These are phyloP conservation scores for Aleiodes testaceus DNA, from an alignment of 2,888 invertebrate genomes.

Conservation along the genomic window DNA sequence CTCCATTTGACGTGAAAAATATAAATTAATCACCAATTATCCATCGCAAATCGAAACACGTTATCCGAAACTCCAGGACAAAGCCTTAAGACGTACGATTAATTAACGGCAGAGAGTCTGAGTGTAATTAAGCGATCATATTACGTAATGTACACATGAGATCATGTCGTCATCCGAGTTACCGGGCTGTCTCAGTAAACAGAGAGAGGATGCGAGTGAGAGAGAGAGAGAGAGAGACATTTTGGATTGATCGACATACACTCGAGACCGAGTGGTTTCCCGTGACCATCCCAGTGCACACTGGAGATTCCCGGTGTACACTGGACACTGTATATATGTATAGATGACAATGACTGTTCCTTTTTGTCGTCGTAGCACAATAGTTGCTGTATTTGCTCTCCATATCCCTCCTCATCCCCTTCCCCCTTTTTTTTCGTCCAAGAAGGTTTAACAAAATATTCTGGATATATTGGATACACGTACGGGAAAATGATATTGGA, in stretches of 20 bases:
- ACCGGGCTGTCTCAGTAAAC: conserved; percentile 1
- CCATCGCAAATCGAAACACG: no score
- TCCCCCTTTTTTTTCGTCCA: neutral
- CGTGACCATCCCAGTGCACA: conserved; percentile 19
- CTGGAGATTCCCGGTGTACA: neutral
- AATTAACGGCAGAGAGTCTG: conserved; percentile 8
- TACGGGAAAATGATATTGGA: conserved; percentile 19
- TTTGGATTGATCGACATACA: conserved; percentile 7
- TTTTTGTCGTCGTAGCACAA: conserved; percentile 1
- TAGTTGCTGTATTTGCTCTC: neutral
- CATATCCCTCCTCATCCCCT: neutral
- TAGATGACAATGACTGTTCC: conserved; percentile 12
- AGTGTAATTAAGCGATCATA: conserved; percentile 29
- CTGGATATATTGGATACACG: conserved; percentile 24
- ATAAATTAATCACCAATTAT: no score
- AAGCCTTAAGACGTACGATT: neutral
- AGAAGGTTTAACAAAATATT: conserved; percentile 11
- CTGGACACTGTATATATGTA: neutral
- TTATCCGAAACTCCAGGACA: neutral
- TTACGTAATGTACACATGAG: conserved; percentile 21
- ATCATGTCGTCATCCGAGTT: conserved; percentile 24
- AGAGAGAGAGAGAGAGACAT: neutral
- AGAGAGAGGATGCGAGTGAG: neutral
- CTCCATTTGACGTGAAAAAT: no score
- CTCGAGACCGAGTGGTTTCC: conserved; percentile 25